A percentile compares a stretch with the other conserved stretches of the same genome.
These are phyloP conservation scores for Catocala sponsa DNA, from an alignment of 2,888 invertebrate genomes.

Conservation along the genomic window DNA sequence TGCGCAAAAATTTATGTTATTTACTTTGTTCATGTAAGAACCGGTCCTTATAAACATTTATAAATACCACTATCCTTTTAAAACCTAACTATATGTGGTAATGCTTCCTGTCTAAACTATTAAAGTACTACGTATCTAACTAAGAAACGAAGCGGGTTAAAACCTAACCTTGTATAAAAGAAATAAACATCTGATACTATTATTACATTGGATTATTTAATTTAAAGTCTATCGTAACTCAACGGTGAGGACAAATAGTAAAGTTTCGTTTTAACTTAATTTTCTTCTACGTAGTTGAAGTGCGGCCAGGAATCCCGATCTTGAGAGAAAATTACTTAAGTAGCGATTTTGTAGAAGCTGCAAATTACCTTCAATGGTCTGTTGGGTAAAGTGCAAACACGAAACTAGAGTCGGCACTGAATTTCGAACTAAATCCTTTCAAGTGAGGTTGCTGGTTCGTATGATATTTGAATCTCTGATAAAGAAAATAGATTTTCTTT, in stretches of 20 bases:
- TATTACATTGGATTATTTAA: neutral
- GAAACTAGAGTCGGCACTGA: constrained; percentile 35
- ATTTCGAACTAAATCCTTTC: constrained; percentile 31
- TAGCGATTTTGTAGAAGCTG: constrained; percentile 18
- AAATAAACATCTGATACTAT: neutral
- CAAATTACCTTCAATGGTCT: constrained; percentile 22
- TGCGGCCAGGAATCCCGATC: constrained; percentile 27
- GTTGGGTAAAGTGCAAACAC: constrained; percentile 28
- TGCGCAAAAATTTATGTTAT: too few species aligned
- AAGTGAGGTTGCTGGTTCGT: constrained; percentile 11
- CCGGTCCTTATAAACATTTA: too few species aligned
- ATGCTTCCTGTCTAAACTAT: too few species aligned
- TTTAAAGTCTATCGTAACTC: constrained; percentile 13
- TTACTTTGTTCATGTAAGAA: too few species aligned
- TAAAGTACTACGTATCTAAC: too few species aligned
- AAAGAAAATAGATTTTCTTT: constrained; percentile 22
- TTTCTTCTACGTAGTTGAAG: constrained; percentile 28
- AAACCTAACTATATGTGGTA: too few species aligned
- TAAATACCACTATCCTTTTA: too few species aligned
- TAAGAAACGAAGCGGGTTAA: too few species aligned
- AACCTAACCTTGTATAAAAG: neutral
- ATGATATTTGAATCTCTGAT: constrained; percentile 12
- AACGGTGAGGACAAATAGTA: constrained; percentile 37
- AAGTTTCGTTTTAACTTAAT: constrained; percentile 48
- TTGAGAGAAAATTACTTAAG: constrained; percentile 43